A percentile compares a stretch with the other conserved stretches of the same genome.
phyloP scores from a whole-genome alignment of 2,797 vertebrate genomes.

The Danio choprae region DNA sequence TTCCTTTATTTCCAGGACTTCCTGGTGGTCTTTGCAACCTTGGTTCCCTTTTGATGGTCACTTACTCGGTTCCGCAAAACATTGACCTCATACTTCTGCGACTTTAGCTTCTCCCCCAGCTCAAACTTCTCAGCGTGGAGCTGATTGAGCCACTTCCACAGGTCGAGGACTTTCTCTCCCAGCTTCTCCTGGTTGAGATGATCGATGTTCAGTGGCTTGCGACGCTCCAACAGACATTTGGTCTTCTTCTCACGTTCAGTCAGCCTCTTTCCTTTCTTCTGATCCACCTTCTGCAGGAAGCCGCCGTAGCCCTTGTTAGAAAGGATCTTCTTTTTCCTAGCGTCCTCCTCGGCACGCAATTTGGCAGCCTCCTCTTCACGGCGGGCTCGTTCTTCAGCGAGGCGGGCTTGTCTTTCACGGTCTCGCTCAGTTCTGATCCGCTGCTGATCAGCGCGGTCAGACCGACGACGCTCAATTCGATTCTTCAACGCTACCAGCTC shows the following conservation, averaged over 20 bases:
- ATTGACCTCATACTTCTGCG: constrained; percentile 82
- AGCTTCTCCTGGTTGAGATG: constrained; percentile 82
- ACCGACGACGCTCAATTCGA: constrained; percentile 78
- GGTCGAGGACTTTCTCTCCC: constrained; percentile 78
- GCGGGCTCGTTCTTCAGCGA: constrained; percentile 73
- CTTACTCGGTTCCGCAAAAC: constrained; percentile 80
- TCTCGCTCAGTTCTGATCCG: constrained; percentile 75
- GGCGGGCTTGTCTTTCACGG: constrained; percentile 69
- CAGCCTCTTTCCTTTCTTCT: constrained; percentile 82
- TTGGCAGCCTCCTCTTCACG: constrained; percentile 80
- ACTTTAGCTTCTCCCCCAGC: constrained; percentile 78
- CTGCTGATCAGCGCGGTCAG: constrained; percentile 79
- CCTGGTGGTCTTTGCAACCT: constrained; percentile 72
- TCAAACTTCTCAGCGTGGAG: constrained; percentile 83
- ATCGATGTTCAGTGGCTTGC: constrained; percentile 81
- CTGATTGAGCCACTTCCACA: constrained; percentile 79
- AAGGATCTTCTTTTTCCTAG: constrained; percentile 82
- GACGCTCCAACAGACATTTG: constrained; percentile 79
- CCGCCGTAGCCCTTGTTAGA: constrained; percentile 81
- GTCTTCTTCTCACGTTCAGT: constrained; percentile 83
- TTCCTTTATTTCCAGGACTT: constrained; percentile 76
- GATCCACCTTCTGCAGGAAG: constrained; percentile 82
- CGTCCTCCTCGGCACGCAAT: constrained; percentile 78
- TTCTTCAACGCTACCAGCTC: constrained; percentile 75
- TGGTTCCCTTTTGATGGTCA: constrained; percentile 81